These are phyloP conservation scores for Takifugu ocellatus DNA, from an alignment of 2,797 vertebrate genomes.

Conservation along the genomic window DNA sequence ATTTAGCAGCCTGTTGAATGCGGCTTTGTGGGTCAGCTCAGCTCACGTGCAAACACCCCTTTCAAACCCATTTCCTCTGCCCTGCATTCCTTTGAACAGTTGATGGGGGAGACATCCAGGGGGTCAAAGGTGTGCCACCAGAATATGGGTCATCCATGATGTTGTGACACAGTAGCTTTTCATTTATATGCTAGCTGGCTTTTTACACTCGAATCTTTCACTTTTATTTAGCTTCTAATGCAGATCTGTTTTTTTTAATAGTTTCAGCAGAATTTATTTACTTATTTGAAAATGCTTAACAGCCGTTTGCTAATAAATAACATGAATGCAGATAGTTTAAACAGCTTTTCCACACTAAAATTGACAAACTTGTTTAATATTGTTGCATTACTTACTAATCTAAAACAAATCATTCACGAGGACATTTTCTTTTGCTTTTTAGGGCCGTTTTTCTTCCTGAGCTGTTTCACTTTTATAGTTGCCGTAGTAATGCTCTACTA, in stretches of 20 bases:
- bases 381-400: too few relatives aligned
- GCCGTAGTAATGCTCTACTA: conserved; percentile 65
- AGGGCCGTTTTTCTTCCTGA: conserved; percentile 68
- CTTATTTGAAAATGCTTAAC: too few relatives aligned
- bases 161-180: conserved; percentile 14
- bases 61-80: conserved; percentile 49
- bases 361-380: too few relatives aligned
- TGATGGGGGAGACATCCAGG: conserved; percentile 24
- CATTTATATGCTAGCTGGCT: background rate
- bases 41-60: conserved; percentile 33
- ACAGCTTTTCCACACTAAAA: too few relatives aligned
- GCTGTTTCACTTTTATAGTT: conserved; percentile 60
- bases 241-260: too few relatives aligned
- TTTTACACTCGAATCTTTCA: background rate
- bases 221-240: too few relatives aligned
- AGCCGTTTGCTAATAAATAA: too few relatives aligned
- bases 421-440: conserved; percentile 1
- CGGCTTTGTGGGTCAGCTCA: conserved; percentile 55
- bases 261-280: too few relatives aligned
- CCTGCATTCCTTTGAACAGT: conserved; percentile 54
- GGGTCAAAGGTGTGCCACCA: conserved; percentile 50
- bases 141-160: conserved; percentile 41
- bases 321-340: too few relatives aligned
- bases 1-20: conserved; percentile 52
- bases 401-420: background rate